A percentile compares a stretch with the other conserved stretches of the same genome.
Conservation (phyloP, 1,140 invertebrate species). For the Hylaeus volcanicus region DNA sequence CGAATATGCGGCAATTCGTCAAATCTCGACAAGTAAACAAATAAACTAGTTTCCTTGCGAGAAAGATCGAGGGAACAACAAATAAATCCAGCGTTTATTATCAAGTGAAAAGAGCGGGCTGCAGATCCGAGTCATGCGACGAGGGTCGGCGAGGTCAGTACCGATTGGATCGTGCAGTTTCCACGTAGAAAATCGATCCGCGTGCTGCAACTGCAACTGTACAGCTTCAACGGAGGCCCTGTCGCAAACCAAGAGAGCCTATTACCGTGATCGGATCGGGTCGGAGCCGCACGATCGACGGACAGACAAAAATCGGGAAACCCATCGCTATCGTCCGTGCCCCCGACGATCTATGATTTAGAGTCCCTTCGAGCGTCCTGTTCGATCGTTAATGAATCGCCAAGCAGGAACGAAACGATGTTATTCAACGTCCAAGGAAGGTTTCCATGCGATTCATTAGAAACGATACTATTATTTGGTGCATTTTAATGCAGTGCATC, state of each 20-base stretch:
- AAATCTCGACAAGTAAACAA: too few relatives aligned
- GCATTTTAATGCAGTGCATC: too few relatives aligned
- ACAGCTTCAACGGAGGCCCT: slow-evolving; percentile 18
- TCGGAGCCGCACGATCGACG: slow-evolving; percentile 51
- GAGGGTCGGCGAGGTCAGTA: slow-evolving; percentile 33
- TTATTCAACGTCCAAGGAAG: too few relatives aligned
- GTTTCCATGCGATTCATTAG: too few relatives aligned
- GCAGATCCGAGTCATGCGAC: slow-evolving; percentile 52
- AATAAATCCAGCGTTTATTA: slow-evolving; percentile 42
- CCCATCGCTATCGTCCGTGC: slow-evolving; percentile 16
- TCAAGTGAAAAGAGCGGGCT: slow-evolving; percentile 34
- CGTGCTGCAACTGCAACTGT: slow-evolving; percentile 62
- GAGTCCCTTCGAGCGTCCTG: background rate
- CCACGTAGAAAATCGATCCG: slow-evolving; percentile 65
- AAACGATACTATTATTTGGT: too few relatives aligned
- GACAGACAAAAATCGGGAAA: slow-evolving; percentile 58
- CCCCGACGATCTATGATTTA: slow-evolving; percentile 46
- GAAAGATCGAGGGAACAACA: background rate
- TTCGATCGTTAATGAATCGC: slow-evolving; percentile 44
- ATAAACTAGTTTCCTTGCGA: too few relatives aligned
- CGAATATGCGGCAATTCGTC: too few relatives aligned
- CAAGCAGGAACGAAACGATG: too few relatives aligned
- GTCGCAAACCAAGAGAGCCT: slow-evolving; percentile 38
- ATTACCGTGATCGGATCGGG: slow-evolving; percentile 53
- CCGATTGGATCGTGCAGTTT: slow-evolving; percentile 63